Percentiles rank a stretch among this genome's conserved stretches.
Evolutionary conservation across 2,797 vertebrate species (phyloP).

Genomic region (Pantherophis vulpinus): DNA sequence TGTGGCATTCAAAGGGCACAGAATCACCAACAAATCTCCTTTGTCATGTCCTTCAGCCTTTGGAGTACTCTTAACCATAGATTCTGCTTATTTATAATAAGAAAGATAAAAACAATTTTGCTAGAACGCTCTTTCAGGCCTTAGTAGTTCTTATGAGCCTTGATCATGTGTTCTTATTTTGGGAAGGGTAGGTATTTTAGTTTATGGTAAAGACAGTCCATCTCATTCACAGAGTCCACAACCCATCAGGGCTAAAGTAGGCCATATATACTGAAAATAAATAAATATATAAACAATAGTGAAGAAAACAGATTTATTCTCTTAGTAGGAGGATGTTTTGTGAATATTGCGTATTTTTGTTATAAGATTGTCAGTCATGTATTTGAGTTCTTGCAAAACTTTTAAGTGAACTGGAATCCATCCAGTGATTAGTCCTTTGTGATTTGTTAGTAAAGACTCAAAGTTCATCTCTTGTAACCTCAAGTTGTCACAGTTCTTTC

Average conservation of each 20-base stretch:
- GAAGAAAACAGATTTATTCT: background rate
- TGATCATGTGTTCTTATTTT: background rate
- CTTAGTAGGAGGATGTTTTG: background rate
- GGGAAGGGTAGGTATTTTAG: background rate
- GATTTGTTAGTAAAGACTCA: background rate
- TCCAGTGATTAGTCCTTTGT: background rate
- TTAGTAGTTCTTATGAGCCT: background rate
- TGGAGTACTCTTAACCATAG: background rate
- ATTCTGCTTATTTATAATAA: background rate
- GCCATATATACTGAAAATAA: background rate
- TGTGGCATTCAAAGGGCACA: background rate
- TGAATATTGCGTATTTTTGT: background rate
- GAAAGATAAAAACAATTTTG: background rate
- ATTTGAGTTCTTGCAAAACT: background rate
- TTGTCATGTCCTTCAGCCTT: background rate
- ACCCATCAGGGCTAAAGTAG: background rate
- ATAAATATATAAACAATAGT: background rate
- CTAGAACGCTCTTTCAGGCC: background rate
- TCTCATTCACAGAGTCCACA: background rate
- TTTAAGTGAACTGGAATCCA: background rate
- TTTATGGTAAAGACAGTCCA: background rate
- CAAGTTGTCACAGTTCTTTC: background rate
- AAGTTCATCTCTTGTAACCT: background rate
- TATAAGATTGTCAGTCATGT: background rate
- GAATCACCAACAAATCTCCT: background rate